Conservation (phyloP, 37 sponge, comb jelly and placozoan genomes). For the Hormiphora californensis region DNA sequence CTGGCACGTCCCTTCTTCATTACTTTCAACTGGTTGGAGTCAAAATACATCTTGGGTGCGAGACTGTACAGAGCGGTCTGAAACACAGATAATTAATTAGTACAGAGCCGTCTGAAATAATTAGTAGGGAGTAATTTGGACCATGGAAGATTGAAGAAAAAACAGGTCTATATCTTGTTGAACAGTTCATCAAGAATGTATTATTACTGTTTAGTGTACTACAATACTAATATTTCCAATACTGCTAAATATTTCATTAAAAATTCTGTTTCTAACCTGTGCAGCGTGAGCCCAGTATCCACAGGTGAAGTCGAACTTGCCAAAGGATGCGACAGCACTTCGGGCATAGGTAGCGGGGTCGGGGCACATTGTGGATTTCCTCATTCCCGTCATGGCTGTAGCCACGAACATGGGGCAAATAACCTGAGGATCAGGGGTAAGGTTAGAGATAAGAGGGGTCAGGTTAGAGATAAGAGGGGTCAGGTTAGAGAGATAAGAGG, state of each 20-base stretch:
- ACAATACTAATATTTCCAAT: too few species aligned
- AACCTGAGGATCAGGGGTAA: not conserved
- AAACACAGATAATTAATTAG: too few species aligned
- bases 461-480: too few species aligned
- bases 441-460: not conserved
- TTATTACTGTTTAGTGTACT: not conserved
- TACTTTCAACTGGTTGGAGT: not conserved
- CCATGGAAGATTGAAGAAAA: not conserved
- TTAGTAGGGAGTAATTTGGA: not conserved
- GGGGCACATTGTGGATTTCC: not conserved
- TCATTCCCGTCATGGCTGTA: conserved; percentile 2
- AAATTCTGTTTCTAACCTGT: not conserved
- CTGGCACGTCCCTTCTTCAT: not conserved
- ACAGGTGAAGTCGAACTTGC: not conserved
- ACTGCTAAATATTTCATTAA: not conserved
- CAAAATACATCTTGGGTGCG: not conserved
- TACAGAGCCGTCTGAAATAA: not conserved
- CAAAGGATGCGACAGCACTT: not conserved
- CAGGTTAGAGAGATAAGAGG: too few species aligned
- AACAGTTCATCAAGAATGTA: not conserved
- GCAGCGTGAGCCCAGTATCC: not conserved
- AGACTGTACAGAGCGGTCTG: not conserved
- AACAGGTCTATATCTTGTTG: not conserved
- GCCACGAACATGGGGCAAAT: conserved; percentile 20
- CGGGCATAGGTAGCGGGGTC: not conserved